Conservation (phyloP, 1,140 invertebrate genomes). For the Leucophenga varia region DNA sequence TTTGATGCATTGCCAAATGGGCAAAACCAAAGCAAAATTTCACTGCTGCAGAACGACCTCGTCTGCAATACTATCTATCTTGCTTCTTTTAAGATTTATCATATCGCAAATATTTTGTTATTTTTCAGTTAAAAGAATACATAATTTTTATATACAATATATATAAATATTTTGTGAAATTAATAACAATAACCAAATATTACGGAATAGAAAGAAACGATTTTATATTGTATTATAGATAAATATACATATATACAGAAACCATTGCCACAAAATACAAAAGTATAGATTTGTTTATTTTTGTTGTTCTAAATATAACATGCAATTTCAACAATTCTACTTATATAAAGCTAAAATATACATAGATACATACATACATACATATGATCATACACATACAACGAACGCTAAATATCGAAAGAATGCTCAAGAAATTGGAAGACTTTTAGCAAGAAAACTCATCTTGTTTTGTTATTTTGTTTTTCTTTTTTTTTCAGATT, state of each 20-base stretch:
- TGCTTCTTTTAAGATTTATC: slow-evolving; percentile 11
- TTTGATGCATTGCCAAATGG: no score
- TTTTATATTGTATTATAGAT: not conserved
- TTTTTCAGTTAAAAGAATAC: not conserved
- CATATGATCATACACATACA: slow-evolving; percentile 4
- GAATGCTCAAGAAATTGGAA: slow-evolving; percentile 9
- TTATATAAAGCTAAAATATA: slow-evolving; percentile 20
- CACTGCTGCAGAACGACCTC: not conserved
- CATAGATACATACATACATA: not conserved
- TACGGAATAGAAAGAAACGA: slow-evolving; percentile 28
- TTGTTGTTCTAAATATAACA: slow-evolving; percentile 34
- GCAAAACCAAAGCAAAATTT: no score
- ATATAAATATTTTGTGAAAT: slow-evolving; percentile 10
- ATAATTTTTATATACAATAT: slow-evolving; percentile 5
- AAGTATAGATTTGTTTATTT: slow-evolving; percentile 34
- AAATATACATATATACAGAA: no score
- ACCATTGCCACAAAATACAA: not conserved
- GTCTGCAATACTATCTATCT: not conserved
- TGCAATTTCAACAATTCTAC: no score
- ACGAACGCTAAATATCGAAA: no score
- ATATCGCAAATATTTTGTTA: slow-evolving; percentile 8
- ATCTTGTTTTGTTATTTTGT: not conserved
- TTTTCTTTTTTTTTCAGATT: not conserved
- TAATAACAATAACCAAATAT: slow-evolving; percentile 12
- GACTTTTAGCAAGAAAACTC: slow-evolving; percentile 38